These are phyloP conservation scores for Nettapus auritus DNA, from an alignment of 2,113 vertebrate genomes.

Conservation along the genomic window DNA sequence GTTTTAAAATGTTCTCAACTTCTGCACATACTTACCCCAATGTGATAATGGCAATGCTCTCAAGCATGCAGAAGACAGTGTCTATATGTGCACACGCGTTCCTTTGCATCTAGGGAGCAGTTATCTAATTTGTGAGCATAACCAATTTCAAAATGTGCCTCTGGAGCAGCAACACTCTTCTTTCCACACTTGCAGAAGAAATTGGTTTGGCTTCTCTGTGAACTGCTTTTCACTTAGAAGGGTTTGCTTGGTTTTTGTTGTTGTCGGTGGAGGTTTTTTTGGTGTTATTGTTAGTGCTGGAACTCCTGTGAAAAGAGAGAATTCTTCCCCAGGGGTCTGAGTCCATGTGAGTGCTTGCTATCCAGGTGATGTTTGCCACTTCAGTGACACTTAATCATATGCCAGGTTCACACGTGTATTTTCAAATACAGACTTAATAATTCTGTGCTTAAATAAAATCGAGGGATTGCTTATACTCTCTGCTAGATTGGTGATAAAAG, in stretches of 20 bases:
- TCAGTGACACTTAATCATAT: accelerated
- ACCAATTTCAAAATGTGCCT: background rate
- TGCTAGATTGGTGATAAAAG: background rate
- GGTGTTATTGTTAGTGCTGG: background rate
- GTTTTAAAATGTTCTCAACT: background rate
- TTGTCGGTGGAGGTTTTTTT: too few relatives aligned
- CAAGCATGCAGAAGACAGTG: background rate
- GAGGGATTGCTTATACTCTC: background rate
- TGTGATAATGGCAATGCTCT: background rate
- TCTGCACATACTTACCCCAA: background rate
- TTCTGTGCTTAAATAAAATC: background rate
- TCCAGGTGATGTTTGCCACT: background rate
- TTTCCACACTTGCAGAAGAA: background rate
- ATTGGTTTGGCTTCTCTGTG: background rate
- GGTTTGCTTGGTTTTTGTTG: background rate
- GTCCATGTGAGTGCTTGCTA: background rate
- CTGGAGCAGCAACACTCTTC: background rate
- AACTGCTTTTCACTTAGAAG: background rate
- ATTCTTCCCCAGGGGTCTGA: background rate
- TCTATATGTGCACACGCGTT: background rate
- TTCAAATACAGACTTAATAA: background rate
- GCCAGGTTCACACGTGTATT: background rate
- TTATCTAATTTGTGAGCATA: background rate
- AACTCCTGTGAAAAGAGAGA: background rate
- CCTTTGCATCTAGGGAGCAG: background rate